A percentile compares a stretch with the other conserved stretches of the same genome.
Evolutionary conservation across 30 jellyfish, hydroid and myxozoan genomes (phyloP).

Genomic region (Hydra vulgaris): DNA sequence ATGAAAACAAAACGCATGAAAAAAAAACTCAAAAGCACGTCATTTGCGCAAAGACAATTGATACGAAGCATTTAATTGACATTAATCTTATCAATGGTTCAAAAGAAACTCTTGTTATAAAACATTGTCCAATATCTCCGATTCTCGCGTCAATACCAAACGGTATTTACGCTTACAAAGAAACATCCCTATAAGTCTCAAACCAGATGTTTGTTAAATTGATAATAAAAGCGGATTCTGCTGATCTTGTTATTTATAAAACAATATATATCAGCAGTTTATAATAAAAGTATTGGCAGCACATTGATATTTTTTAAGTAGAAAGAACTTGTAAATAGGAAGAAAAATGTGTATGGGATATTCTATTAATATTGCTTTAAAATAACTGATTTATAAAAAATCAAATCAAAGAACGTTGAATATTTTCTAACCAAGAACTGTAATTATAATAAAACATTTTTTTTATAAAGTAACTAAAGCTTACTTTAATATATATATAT

Average conservation of each 20-base stretch:
- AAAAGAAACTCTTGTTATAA: neutral
- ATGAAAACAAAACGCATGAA: neutral
- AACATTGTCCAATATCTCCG: neutral
- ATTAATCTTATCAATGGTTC: neutral
- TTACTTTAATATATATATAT: too few relatives aligned
- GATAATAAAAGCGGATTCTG: neutral
- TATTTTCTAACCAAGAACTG: too few relatives aligned
- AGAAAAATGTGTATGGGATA: too few relatives aligned
- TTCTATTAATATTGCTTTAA: too few relatives aligned
- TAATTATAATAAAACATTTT: too few relatives aligned
- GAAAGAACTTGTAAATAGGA: too few relatives aligned
- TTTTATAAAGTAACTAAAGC: too few relatives aligned
- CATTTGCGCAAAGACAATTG: neutral
- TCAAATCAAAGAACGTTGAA: too few relatives aligned
- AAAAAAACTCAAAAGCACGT: neutral
- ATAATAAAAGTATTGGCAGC: too few relatives aligned
- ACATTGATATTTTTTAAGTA: too few relatives aligned
- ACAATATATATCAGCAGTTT: neutral
- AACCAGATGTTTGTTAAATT: neutral
- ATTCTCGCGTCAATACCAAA: neutral
- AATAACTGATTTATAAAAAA: too few relatives aligned
- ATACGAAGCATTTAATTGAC: conserved; percentile 14
- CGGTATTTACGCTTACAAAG: conserved; percentile 3
- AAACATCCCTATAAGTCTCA: neutral
- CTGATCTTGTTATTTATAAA: neutral